Percentiles rank a stretch among this genome's conserved stretches.
These are phyloP conservation scores for Bubo scandiacus DNA, from an alignment of 2,113 vertebrate genomes.

Conservation along the genomic window DNA sequence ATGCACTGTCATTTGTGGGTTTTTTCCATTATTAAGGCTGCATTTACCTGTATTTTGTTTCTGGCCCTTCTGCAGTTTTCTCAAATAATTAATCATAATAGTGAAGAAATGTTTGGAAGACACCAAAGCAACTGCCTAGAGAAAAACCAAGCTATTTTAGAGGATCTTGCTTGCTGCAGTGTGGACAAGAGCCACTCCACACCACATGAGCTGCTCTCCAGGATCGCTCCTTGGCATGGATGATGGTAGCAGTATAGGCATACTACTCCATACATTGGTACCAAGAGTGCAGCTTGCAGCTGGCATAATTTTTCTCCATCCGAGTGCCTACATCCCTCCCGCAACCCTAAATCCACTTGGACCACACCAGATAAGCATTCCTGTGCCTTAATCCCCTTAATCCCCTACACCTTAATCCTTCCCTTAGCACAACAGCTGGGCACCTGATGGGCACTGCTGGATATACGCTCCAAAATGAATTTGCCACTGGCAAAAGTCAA, in stretches of 20 bases:
- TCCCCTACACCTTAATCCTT: background rate
- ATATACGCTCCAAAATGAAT: background rate
- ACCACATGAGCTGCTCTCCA: background rate
- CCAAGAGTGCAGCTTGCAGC: background rate
- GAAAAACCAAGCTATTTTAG: background rate
- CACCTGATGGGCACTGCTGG: background rate
- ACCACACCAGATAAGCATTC: background rate
- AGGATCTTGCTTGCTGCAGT: background rate
- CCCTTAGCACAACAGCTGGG: background rate
- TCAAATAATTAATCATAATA: background rate
- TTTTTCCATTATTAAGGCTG: background rate
- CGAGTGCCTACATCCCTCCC: background rate
- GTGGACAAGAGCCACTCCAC: background rate
- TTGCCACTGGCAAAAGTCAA: background rate
- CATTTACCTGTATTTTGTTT: background rate
- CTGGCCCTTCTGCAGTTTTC: background rate
- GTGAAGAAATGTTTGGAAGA: background rate
- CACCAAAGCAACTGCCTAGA: background rate
- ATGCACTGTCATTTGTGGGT: fast-evolving
- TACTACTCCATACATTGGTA: background rate
- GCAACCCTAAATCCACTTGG: background rate
- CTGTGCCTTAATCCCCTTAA: background rate
- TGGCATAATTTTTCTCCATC: background rate
- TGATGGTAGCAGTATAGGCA: fast-evolving
- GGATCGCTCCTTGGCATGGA: fast-evolving